Conservation (phyloP, 2,888 invertebrate genomes). For the Aphrophora alni region DNA sequence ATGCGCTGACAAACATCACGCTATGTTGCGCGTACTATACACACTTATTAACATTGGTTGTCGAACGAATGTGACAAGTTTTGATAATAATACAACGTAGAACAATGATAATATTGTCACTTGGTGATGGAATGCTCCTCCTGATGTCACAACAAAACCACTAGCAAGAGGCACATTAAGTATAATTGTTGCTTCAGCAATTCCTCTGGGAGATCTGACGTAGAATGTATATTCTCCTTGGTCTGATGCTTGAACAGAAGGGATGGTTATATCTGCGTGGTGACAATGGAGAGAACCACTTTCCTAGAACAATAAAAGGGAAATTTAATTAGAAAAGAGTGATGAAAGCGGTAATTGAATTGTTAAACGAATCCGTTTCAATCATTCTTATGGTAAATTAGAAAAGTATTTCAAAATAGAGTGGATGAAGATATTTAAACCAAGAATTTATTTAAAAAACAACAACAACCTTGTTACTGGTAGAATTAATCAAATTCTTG, state of each 20-base stretch:
- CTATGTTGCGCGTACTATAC: no score
- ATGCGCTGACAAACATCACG: no score
- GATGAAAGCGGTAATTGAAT: no score
- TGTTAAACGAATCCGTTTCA: no score
- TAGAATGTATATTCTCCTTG: constrained; percentile 69
- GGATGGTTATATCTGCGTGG: constrained; percentile 65
- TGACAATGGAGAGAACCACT: constrained; percentile 65
- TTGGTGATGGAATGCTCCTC: background rate
- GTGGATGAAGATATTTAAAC: no score
- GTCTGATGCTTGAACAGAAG: constrained; percentile 64
- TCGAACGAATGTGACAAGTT: background rate
- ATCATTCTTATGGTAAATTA: no score
- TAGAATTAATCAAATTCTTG: no score
- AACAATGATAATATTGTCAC: background rate
- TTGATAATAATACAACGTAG: no score
- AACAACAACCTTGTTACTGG: no score
- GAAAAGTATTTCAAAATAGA: no score
- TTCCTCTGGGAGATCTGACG: constrained; percentile 67
- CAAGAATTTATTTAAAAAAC: no score
- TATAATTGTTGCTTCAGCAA: constrained; percentile 67
- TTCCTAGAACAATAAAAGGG: constrained; percentile 59
- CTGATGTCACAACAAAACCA: constrained; percentile 13
- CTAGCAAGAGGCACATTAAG: constrained; percentile 64
- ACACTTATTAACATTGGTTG: background rate
- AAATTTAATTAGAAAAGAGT: no score